phyloP scores from a whole-genome alignment of 2,113 vertebrate genomes.

The Meleagris gallopavo region DNA sequence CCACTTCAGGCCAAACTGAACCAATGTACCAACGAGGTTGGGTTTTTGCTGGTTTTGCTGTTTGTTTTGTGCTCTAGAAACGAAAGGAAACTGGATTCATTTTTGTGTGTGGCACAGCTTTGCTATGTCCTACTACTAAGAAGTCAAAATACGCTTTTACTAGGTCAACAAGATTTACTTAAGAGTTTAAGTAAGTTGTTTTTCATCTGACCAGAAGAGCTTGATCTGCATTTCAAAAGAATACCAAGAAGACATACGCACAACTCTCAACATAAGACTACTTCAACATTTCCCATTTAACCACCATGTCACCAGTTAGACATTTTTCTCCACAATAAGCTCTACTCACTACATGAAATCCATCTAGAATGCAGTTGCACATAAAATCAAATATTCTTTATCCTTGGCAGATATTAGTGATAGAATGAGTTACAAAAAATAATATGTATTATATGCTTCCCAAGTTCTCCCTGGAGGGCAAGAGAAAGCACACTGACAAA shows the following conservation, averaged over 20 bases:
- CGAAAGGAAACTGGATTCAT: background rate
- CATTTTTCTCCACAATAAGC: background rate
- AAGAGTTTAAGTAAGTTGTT: background rate
- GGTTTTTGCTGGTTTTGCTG: background rate
- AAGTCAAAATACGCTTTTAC: background rate
- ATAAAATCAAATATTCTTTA: background rate
- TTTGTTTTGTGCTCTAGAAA: background rate
- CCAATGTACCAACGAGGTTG: background rate
- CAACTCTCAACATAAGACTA: background rate
- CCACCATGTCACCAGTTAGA: background rate
- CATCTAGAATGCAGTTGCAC: background rate
- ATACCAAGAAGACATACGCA: background rate
- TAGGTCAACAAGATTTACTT: background rate
- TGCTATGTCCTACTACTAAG: background rate
- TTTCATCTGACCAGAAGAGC: background rate
- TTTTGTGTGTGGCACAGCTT: background rate
- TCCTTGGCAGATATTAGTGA: background rate
- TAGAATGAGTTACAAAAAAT: background rate
- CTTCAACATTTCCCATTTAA: background rate
- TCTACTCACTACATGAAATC: background rate
- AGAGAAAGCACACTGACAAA: background rate
- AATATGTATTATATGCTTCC: background rate
- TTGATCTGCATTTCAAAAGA: background rate
- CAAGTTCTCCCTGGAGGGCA: background rate
- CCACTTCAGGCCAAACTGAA: background rate